Evolutionary conservation across 2,797 vertebrate species (phyloP).

Genomic region (Myotis myotis): DNA sequence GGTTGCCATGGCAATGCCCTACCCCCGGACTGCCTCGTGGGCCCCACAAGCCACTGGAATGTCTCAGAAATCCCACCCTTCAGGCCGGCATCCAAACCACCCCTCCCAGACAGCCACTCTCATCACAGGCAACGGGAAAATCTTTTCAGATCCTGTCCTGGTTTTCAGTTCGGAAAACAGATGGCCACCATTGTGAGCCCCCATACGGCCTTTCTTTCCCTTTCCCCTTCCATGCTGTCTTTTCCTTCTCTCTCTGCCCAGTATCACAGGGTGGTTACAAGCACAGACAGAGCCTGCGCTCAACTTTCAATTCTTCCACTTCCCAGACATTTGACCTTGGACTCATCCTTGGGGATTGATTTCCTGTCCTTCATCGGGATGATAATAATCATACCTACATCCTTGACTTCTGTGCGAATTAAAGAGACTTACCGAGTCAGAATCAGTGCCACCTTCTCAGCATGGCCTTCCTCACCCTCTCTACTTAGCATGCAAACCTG

Average conservation of each 20-base stretch:
- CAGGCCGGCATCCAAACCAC: conserved; percentile 64
- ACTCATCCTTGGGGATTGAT: background rate
- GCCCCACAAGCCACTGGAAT: conserved; percentile 75
- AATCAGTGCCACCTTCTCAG: background rate
- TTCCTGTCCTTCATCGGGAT: background rate
- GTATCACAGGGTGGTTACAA: background rate
- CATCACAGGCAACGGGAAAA: conserved; percentile 57
- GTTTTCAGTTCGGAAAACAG: conserved; percentile 70
- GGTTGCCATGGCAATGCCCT: conserved; percentile 70
- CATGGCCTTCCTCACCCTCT: background rate
- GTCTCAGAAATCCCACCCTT: conserved; percentile 74
- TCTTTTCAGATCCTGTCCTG: conserved; percentile 60
- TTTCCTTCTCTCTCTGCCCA: background rate
- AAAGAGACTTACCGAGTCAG: background rate
- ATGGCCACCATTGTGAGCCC: conserved; percentile 45
- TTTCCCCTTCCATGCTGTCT: background rate
- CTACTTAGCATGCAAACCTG: background rate
- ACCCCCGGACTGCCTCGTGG: conserved; percentile 52
- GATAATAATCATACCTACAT: background rate
- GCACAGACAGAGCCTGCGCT: background rate
- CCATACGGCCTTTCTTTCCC: background rate
- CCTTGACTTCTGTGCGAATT: background rate
- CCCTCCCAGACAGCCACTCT: conserved; percentile 62
- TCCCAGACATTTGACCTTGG: background rate
- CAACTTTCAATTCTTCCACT: background rate